phyloP scores from a whole-genome alignment of 2,797 vertebrate species.

The Trachops cirrhosus region DNA sequence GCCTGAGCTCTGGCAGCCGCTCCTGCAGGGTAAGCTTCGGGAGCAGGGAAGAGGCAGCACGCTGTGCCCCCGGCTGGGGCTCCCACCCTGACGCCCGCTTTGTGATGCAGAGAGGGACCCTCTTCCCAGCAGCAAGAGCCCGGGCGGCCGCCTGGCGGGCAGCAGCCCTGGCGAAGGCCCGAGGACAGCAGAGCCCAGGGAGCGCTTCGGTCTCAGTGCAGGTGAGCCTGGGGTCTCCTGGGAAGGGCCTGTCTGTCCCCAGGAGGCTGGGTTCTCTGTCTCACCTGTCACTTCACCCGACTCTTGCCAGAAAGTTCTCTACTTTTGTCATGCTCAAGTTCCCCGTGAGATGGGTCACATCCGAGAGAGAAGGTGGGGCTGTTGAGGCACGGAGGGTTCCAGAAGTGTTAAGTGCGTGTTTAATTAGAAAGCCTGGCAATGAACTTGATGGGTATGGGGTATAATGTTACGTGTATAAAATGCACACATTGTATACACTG shows the following conservation, averaged over 20 bases:
- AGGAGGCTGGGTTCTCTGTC: not conserved
- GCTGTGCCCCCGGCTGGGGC: rapidly evolving
- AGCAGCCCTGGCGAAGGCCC: not conserved
- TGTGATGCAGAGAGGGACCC: conserved; percentile 27
- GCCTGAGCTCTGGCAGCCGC: not conserved
- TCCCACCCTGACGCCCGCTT: not conserved
- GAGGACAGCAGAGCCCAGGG: not conserved
- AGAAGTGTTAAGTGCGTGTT: not conserved
- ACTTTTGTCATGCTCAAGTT: not conserved
- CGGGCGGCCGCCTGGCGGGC: not conserved
- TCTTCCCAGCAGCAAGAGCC: conserved; percentile 7
- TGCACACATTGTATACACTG: rapidly evolving
- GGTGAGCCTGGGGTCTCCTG: conserved; percentile 39
- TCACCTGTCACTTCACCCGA: not conserved
- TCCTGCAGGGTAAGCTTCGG: conserved; percentile 49
- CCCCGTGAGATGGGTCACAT: not conserved
- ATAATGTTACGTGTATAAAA: rapidly evolving
- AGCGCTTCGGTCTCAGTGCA: not conserved
- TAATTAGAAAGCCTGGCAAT: not conserved
- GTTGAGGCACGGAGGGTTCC: not conserved
- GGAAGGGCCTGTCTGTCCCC: no score
- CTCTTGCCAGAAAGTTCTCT: not conserved
- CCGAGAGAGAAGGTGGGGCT: not conserved
- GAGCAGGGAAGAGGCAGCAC: not conserved
- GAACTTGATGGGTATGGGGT: rapidly evolving